Base-by-base conservation (phyloP, 1,140 invertebrate genomes). In the Dryas iulia region DNA sequence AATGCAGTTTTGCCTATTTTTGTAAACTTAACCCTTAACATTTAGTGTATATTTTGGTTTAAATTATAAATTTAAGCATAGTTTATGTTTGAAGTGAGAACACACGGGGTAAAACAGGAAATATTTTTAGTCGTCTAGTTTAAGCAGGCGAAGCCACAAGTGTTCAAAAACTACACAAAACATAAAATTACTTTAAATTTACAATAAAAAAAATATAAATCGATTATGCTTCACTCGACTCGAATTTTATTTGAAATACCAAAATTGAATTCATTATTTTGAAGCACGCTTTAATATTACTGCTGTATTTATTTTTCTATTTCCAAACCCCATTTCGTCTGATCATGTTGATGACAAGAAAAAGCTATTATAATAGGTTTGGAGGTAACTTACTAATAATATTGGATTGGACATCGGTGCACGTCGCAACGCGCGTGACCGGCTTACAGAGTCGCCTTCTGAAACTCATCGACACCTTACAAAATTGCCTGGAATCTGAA, bases 321-420 rank as follows among this genome's bases (percentile, higher is more conserved):
- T 47, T 10, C 7, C 39, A 47, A 47, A 18, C 0, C 2, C 39
- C 39, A 47, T 21, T 47, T 10, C 21, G 39, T 47, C 7, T 47
- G 39, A 21, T 10, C 39, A 47, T 8, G 6, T 47, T 21, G 39
- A 47, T 47, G 39, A 47, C 18, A 47, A 47, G 39, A 47, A 47
- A 47, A 18, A 47, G 39, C 18, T 47, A 47, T 47, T 47, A 47
- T 47, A 47, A 47, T 21, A 69, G 56, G 60, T 53, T 66, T 59
- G 61, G 31, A 72, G 63, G 58, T 72, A 57, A 66, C 62, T 53
- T 39, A 62, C 65, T 73, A 75, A 78, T 75, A 73, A 71, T 66
- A 64, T 67, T 24, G 62, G 65, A 64, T 67, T 24, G 62, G 65
- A 75, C 73, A 75, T 73, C 63, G 73, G 61, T 71, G 64, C 76